Evolutionary conservation across 2,797 vertebrate genomes (phyloP), one percentile per base, ranked within the genome.

Genomic region (Sebastes baramenuke): DNA sequence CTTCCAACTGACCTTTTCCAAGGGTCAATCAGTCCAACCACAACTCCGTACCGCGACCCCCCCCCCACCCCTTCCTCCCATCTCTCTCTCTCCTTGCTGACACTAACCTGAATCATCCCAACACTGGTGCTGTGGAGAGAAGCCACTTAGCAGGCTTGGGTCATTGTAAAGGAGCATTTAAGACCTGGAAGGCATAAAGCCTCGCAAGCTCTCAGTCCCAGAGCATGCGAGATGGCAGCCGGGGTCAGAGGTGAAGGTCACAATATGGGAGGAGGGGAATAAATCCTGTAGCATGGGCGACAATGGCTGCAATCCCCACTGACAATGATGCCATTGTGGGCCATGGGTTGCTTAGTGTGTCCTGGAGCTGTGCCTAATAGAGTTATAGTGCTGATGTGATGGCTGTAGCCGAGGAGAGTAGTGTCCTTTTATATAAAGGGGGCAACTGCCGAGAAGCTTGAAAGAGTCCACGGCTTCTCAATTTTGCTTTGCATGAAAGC

Each of bases 331-430:
- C 87, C 91, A 94, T 94, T 95, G 94, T 95, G 85, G 92, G 55
- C 80, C 68, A 79, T 65, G 83, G 90, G 89, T 91, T 92, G 88
- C 91, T 92, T 91, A 89, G 92, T 92, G 92, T 93, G 93, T 93
- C 89, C 92, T 94, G 93, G 92, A 94, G 92, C 93, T 93, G 90
- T 92, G 94, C 94, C 94, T 94, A 94, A 95, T 94, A 94, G 94
- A 94, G 93, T 94, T 95, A 94, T 94, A 94, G 93, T 87, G 92
- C 90, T 90, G 92, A 92, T 94, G 90, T 87, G 94, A 92, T 90
- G 89, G 90, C 88, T 83, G 86, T 79, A 78, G 92, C 93, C 24
- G 76, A 89, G 84, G 79, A 91, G 87, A 91, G 81, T 83, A 89
- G 89, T 88, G 86, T 93, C 89, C 89, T 89, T 93, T 93, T 88